These are phyloP conservation scores for Dendronephthya gigantea DNA, from an alignment of 64 coral and sea anemone genomes.

Conservation along the genomic window DNA sequence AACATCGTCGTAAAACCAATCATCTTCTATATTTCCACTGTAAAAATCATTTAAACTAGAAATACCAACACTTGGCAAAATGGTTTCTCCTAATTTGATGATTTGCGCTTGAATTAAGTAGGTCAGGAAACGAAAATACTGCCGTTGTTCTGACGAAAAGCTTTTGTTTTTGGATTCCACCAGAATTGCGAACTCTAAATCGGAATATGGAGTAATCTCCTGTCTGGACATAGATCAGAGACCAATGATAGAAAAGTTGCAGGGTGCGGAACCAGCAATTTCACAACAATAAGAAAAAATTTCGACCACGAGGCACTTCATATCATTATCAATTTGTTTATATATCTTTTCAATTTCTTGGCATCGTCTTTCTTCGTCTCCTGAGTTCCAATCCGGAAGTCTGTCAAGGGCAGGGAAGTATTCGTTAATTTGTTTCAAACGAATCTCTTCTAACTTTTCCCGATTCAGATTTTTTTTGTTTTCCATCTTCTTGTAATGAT, in stretches of 20 bases:
- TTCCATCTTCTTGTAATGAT: background rate
- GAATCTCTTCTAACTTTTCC: background rate
- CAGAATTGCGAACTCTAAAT: conserved; percentile 15
- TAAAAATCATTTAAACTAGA: background rate
- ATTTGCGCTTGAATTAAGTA: background rate
- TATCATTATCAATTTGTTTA: background rate
- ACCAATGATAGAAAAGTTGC: conserved; percentile 4
- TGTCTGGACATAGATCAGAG: background rate
- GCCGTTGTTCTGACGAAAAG: background rate
- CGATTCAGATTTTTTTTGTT: background rate
- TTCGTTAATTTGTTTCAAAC: background rate
- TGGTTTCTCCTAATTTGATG: conserved; percentile 6
- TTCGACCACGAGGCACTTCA: background rate
- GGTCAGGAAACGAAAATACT: background rate
- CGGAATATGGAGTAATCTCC: background rate
- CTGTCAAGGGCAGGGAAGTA: background rate
- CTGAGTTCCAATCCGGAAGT: conserved; percentile 6
- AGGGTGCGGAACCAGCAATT: background rate
- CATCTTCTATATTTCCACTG: background rate
- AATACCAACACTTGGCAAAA: conserved; percentile 8
- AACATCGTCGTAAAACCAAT: conserved; percentile 8
- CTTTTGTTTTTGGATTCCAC: background rate
- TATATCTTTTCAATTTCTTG: background rate
- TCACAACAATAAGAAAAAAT: background rate
- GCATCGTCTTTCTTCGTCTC: background rate